phyloP scores from a whole-genome alignment of 2,113 vertebrate species.

The Aviceda subcristata region DNA sequence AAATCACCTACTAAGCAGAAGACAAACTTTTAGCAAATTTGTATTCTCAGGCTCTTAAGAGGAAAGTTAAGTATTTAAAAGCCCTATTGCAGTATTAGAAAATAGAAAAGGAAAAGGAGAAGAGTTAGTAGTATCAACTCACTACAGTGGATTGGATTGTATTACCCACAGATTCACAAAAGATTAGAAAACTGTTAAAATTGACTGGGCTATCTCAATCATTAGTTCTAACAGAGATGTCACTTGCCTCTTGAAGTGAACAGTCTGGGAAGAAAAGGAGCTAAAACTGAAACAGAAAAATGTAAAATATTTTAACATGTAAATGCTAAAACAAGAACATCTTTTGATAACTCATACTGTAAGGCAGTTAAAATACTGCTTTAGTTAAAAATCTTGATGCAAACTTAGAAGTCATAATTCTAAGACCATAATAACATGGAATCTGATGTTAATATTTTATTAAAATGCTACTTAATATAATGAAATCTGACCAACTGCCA shows the following conservation, averaged over 20 bases:
- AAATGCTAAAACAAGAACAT: background rate
- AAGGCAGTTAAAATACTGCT: constrained; percentile 8
- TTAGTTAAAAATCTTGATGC: background rate
- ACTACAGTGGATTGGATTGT: constrained; percentile 35
- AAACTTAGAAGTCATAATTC: constrained; percentile 4
- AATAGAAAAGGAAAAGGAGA: background rate
- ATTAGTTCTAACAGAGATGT: constrained; percentile 65
- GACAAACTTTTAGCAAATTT: constrained; percentile 45
- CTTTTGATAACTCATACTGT: background rate
- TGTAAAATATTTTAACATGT: constrained; percentile 47
- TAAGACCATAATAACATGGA: constrained; percentile 30
- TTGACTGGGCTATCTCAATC: constrained; percentile 16
- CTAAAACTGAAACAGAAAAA: constrained; percentile 84
- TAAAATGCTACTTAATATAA: constrained; percentile 36
- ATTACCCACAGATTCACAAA: constrained; percentile 8
- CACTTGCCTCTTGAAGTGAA: constrained; percentile 95
- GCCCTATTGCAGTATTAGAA: constrained; percentile 16
- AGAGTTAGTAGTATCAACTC: constrained; percentile 48
- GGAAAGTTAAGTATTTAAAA: constrained; percentile 30
- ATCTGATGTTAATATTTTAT: constrained; percentile 40
- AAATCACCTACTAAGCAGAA: background rate
- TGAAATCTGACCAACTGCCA: constrained; percentile 7
- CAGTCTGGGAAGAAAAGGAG: constrained; percentile 85
- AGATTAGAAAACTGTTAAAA: constrained; percentile 57
- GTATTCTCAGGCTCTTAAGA: constrained; percentile 19